Conservation (phyloP, 2,797 vertebrate species). For the Scyliorhinus canicula region DNA sequence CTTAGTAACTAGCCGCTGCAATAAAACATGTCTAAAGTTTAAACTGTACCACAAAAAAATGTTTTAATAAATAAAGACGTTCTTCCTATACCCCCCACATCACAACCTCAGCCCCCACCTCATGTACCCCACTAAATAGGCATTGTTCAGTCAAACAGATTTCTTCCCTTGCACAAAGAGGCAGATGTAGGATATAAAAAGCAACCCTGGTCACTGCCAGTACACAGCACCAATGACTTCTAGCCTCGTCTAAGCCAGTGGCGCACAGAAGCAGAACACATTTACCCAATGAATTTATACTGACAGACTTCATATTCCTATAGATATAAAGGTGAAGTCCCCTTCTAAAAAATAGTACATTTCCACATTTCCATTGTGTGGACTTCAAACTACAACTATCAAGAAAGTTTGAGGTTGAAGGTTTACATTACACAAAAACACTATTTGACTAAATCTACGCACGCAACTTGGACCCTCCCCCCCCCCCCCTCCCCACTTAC, state of each 20-base stretch:
- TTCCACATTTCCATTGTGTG: background rate
- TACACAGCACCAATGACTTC: background rate
- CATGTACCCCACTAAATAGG: background rate
- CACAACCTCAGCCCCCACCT: background rate
- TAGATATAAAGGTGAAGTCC: background rate
- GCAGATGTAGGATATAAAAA: background rate
- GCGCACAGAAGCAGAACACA: background rate
- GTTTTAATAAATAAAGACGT: slow-evolving; percentile 6
- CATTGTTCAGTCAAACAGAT: background rate
- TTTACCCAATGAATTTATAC: background rate
- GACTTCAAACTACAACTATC: slow-evolving; percentile 21
- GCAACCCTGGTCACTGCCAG: background rate
- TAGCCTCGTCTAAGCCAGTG: background rate
- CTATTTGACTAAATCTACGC: slow-evolving; percentile 3
- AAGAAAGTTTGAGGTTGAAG: background rate
- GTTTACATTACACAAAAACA: slow-evolving; percentile 20
- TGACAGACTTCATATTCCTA: background rate
- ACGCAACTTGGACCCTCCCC: background rate
- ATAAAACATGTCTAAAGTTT: background rate
- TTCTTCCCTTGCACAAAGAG: background rate
- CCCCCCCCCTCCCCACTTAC: background rate
- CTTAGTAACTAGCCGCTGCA: background rate
- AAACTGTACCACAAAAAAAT: background rate
- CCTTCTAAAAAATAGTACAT: background rate
- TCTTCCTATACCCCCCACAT: background rate